Conservation (phyloP, 2,888 invertebrate species). For the Eupeodes luniger region DNA sequence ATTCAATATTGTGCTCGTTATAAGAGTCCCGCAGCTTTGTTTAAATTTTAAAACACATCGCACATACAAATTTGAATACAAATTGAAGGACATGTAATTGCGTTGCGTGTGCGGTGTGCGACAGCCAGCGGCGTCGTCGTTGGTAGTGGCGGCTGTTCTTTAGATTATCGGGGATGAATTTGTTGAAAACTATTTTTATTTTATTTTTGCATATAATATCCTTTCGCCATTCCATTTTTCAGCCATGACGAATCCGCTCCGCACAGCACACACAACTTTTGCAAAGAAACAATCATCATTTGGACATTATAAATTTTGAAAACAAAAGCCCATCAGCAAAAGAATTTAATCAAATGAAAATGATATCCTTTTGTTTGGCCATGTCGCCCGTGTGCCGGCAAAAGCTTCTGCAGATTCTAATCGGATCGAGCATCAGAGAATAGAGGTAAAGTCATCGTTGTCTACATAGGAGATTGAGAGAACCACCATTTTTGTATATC, state of each 20-base stretch:
- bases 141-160: not conserved
- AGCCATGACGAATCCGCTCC: constrained; percentile 48
- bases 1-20: constrained; percentile 45
- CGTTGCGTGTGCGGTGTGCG: constrained; percentile 49
- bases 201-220: not conserved
- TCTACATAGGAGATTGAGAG: not conserved
- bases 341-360: constrained; percentile 74
- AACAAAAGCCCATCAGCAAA: constrained; percentile 63
- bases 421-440: constrained; percentile 13
- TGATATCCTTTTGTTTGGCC: constrained; percentile 71
- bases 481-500: constrained; percentile 35
- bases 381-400: constrained; percentile 45
- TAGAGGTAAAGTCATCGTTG: constrained; percentile 12
- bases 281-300: constrained; percentile 63
- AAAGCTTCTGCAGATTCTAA: constrained; percentile 61
- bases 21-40: constrained; percentile 55
- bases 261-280: not conserved
- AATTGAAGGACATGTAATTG: constrained; percentile 51
- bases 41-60: constrained; percentile 51
- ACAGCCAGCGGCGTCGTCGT: not conserved
- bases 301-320: constrained; percentile 44
- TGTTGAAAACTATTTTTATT: constrained; percentile 15
- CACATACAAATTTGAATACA: constrained; percentile 8
- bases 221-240: not conserved
- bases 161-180: constrained; percentile 16